Conservation (phyloP, 2,797 vertebrate genomes). For the Margarornis squamiger region DNA sequence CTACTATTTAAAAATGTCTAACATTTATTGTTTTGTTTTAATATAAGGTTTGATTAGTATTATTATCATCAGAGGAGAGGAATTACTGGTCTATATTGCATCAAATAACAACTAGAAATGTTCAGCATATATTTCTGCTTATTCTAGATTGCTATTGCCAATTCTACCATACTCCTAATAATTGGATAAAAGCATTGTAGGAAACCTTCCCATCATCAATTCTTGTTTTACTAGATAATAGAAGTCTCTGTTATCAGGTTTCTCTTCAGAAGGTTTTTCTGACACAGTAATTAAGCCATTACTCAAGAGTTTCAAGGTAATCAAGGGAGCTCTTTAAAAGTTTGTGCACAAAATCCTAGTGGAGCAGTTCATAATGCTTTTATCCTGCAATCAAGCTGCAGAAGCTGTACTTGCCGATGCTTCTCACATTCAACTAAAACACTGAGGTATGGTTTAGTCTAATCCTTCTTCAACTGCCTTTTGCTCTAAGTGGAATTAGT, state of each 20-base stretch:
- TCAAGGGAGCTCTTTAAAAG: background rate
- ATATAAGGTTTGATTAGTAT: background rate
- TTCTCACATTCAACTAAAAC: background rate
- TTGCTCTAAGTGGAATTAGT: background rate
- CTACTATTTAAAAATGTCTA: background rate
- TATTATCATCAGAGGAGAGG: background rate
- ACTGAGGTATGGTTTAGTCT: background rate
- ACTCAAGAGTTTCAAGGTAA: background rate
- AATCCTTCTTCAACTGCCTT: background rate
- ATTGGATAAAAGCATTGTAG: background rate
- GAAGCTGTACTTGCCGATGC: background rate
- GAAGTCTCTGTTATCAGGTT: background rate
- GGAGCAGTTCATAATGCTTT: background rate
- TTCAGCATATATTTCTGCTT: background rate
- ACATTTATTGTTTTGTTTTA: background rate
- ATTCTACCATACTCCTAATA: background rate
- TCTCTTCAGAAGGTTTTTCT: background rate
- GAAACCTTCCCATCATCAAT: background rate
- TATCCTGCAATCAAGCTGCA: background rate
- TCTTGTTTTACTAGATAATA: background rate
- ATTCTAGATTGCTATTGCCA: background rate
- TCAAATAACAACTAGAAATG: background rate
- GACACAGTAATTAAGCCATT: background rate
- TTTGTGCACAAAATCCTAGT: background rate
- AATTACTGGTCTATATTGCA: background rate